Evolutionary conservation across 2,888 invertebrate species (phyloP).

Genomic region (Tetropium fuscum): DNA sequence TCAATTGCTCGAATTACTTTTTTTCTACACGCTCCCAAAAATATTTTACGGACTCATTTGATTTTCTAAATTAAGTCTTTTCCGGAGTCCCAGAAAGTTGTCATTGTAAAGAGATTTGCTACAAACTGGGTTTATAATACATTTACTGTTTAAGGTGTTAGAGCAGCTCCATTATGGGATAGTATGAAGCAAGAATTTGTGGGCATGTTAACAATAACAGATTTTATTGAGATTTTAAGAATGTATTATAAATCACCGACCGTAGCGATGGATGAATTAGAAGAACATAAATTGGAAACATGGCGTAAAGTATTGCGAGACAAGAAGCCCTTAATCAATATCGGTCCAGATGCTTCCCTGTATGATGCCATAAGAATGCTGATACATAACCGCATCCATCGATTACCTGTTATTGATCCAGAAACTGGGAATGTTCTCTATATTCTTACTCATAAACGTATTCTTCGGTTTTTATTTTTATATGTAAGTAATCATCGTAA

Average conservation of each 20-base stretch:
- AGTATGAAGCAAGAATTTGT: constrained; percentile 91
- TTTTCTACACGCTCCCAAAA: no score
- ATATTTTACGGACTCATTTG: no score
- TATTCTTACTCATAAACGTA: constrained; percentile 98
- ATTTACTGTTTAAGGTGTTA: constrained; percentile 74
- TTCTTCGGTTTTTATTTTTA: constrained; percentile 96
- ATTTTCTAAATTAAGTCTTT: not conserved
- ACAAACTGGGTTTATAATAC: not conserved
- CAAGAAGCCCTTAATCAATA: constrained; percentile 88
- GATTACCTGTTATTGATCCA: constrained; percentile 96
- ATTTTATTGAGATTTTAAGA: constrained; percentile 98
- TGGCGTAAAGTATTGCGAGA: constrained; percentile 95
- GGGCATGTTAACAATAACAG: constrained; percentile 99
- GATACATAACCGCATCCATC: constrained; percentile 94
- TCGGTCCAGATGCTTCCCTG: constrained; percentile 91
- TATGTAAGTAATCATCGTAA: constrained; percentile 98
- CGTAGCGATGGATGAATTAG: constrained; percentile 95
- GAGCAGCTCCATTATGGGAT: constrained; percentile 99
- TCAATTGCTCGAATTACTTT: no score
- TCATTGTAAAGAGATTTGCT: no score
- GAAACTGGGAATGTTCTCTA: constrained; percentile 96
- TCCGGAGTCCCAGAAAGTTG: no score
- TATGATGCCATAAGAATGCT: constrained; percentile 95
- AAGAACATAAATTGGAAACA: constrained; percentile 96
- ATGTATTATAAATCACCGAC: constrained; percentile 97